Evolutionary conservation across 2,797 vertebrate genomes (phyloP), one percentile per base, ranked within the genome.

Genomic region (Pseudochromis fuscus): DNA sequence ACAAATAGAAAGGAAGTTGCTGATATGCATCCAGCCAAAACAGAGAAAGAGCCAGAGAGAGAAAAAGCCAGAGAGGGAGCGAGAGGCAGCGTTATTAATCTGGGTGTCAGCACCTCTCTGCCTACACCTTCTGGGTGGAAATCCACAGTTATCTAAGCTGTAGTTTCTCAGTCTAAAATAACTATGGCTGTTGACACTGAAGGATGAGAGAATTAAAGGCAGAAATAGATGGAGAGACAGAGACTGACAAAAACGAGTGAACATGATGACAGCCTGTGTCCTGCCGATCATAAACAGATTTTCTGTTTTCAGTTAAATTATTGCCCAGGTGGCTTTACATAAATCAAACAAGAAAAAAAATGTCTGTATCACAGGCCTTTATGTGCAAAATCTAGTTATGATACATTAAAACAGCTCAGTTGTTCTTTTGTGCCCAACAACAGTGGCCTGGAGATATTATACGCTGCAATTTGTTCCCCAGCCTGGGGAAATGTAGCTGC

Each of bases 1-100:
- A 91, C 76, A 88, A 89, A 89, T 75, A 80, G 68, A 79, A 77
- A 62, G 71, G 75, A 75, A 82, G 66, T 63, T 71, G 82, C 48
- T 82, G 75, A 89, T 79, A 88, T 57, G 75, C 74, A 85, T 83
- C 81, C 83, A 87, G 45, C 58, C 24, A 31, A 86, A 79, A 62
- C 57, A 56, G 28, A 67, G 55, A 49, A 38, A 60, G 55, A 70
- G 11, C 13, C 6, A 40, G 19, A 37, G 56, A 30, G 19, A 35
- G 25, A 56, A 15, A 59, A 33, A 51, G 40, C n/a, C n/a, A 27
- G 45, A 53, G 19, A 72, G 15, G 63, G 31, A 72, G 33, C 53
- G 57, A 74, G 33, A 56, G 45, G 60, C 60, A 37, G 68, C n/a
- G 49, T 86, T 81, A 89, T 91, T 79, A 87, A 87, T 89, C 66